Conservation (phyloP, 2,113 vertebrate genomes). For the Microcebus tavaratra region DNA sequence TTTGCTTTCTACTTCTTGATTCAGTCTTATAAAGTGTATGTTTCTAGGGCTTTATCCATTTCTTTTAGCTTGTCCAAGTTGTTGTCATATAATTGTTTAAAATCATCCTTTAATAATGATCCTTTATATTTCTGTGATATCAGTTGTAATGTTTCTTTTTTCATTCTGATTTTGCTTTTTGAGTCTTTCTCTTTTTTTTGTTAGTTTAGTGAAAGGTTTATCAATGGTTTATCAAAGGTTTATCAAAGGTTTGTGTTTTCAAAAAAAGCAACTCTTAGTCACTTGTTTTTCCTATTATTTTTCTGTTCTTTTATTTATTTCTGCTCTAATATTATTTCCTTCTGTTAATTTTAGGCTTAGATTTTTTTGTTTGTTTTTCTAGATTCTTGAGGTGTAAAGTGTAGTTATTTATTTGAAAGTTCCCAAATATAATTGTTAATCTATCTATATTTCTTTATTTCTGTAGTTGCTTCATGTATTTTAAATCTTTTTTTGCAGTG, state of each 20-base stretch:
- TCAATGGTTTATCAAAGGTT: not conserved
- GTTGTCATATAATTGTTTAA: not conserved
- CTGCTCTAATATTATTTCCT: not conserved
- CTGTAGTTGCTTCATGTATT: not conserved
- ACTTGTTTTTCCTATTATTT: not conserved
- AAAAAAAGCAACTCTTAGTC: not conserved
- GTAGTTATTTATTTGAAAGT: not conserved
- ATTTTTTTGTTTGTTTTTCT: not conserved
- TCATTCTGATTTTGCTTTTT: not conserved
- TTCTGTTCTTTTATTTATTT: not conserved
- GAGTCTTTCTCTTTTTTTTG: not conserved
- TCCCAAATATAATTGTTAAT: not conserved
- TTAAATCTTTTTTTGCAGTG: not conserved
- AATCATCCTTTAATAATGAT: not conserved
- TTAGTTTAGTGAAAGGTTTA: not conserved
- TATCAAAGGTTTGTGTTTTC: not conserved
- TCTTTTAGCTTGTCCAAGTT: not conserved
- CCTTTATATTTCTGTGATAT: not conserved
- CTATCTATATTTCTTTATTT: not conserved
- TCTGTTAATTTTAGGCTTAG: not conserved
- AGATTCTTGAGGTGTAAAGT: not conserved
- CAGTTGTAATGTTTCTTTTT: not conserved
- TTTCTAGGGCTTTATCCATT: not conserved
- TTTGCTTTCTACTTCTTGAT: not conserved
- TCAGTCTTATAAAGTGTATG: not conserved